A percentile compares a stretch with the other conserved stretches of the same genome.
Conservation (phyloP, 2,797 vertebrate species). For the Adrianichthys oophorus region DNA sequence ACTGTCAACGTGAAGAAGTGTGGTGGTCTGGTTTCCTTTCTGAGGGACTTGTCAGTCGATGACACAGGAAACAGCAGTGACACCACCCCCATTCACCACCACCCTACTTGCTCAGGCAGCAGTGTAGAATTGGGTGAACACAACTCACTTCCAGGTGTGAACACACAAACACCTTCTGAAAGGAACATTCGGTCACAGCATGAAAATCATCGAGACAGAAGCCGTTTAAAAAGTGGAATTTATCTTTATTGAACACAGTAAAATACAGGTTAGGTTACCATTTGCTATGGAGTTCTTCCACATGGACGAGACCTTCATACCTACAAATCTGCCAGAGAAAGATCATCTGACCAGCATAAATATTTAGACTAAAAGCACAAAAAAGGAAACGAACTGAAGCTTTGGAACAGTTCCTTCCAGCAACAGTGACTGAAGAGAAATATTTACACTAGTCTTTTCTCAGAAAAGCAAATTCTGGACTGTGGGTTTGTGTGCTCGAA, state of each 20-base stretch:
- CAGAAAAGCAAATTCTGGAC: constrained; percentile 2
- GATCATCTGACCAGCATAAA: constrained; percentile 5
- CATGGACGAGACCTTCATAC: neutral
- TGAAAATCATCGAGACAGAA: constrained; percentile 11
- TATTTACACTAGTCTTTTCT: constrained; percentile 13
- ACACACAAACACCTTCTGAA: neutral
- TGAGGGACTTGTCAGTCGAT: constrained; percentile 14
- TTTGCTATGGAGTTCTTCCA: constrained; percentile 14
- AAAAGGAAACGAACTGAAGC: constrained; percentile 3
- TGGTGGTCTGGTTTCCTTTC: constrained; percentile 57
- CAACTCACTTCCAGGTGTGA: constrained; percentile 3
- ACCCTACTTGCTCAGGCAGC: constrained; percentile 5
- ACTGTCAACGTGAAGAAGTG: neutral
- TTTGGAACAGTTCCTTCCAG: constrained; percentile 16
- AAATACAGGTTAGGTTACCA: constrained; percentile 57
- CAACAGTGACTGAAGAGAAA: constrained; percentile 2
- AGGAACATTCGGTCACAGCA: neutral
- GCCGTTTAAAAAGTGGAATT: constrained; percentile 70
- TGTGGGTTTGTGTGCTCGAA: constrained; percentile 5
- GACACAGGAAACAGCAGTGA: constrained; percentile 67
- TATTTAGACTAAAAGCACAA: constrained; percentile 15
- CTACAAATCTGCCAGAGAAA: neutral
- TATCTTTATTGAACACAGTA: constrained; percentile 70
- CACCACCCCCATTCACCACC: neutral
- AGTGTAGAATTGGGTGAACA: constrained; percentile 22